These are phyloP conservation scores for Trachythela sp. DNA, from an alignment of 64 coral and sea anemone genomes.

Conservation along the genomic window DNA sequence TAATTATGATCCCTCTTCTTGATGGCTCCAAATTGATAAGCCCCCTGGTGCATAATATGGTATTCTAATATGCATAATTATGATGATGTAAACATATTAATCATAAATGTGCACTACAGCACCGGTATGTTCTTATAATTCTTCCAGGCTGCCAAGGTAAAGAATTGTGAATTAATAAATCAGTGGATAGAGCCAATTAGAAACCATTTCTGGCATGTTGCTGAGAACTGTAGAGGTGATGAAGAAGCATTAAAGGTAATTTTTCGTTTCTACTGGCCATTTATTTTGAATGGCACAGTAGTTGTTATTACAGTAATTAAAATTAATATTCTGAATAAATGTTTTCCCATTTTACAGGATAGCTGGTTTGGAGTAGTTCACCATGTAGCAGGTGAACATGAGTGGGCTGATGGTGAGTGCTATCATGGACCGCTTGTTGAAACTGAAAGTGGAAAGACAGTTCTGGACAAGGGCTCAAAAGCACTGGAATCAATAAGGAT, in stretches of 20 bases:
- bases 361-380: conserved; percentile 53
- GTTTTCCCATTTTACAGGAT: conserved; percentile 5
- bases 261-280: neutral
- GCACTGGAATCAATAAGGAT: no score
- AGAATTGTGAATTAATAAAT: conserved; percentile 31
- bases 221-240: conserved; percentile 26
- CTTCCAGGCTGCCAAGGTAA: conserved; percentile 46
- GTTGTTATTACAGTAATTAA: neutral
- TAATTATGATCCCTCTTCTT: no score
- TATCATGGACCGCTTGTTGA: no score
- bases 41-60: no score
- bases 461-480: no score
- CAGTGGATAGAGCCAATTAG: conserved; percentile 44
- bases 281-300: neutral
- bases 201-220: conserved; percentile 56
- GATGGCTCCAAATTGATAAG: no score
- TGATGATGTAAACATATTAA: neutral
- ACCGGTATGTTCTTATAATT: conserved; percentile 16
- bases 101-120: neutral
- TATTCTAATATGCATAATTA: no score
- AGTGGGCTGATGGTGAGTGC: conserved; percentile 38
- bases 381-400: conserved; percentile 43
- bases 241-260: conserved; percentile 39
- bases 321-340: neutral
- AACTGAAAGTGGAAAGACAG: no score